Base-by-base conservation (phyloP, 1,140 invertebrate genomes). In the Platorchestia sp. region DNA sequence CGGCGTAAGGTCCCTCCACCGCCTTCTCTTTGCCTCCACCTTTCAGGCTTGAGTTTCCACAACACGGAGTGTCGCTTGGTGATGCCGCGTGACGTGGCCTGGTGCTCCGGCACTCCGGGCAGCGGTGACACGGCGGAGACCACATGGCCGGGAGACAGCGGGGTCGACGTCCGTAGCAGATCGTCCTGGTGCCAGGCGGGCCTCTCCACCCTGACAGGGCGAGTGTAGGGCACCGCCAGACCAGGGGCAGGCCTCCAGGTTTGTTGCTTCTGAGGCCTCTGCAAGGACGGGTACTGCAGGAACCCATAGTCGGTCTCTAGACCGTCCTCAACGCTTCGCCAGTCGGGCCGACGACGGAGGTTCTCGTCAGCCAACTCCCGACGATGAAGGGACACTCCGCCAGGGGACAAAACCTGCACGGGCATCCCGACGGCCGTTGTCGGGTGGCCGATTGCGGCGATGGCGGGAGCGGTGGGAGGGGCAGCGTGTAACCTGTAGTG, bases 1-100 rank as follows among this genome's bases (percentile, higher is more conserved):
- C 96, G 86, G 0, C 96, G 95, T 47, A 96, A 93, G 0, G 95
- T 96, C 19, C 96, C 95, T 10, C 96, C 96, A 95, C n/a, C 90
- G 43, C 91, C 91, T 95, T 95, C 95, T 91, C 86, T 45, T 42
- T 90, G 86, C 43, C 89, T 87, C 95, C 95, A 95, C 47, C 53
- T 87, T n/a, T 95, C 95, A 53, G 95, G 95, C 51, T 91, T 86
- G 16, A 95, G 86, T 95, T 95, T 95, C 47, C 86, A 86, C 36
- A 95, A 51, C 0, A 95, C 95, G n/a, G 95, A 95, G 86, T 95
- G 86, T 45, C 95, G 95, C 86, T 95, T 95, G 43, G 89, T 53
- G 89, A 95, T 87, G 44, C 95, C 95, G 47, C 95, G 86, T 41
- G 75, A 89, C 40, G 89, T 90, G 41, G 86, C 47, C 40, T 95